A percentile compares a stretch with the other conserved stretches of the same genome.
Conservation (phyloP, 1,140 invertebrate genomes). For the Pogonus chalceus region DNA sequence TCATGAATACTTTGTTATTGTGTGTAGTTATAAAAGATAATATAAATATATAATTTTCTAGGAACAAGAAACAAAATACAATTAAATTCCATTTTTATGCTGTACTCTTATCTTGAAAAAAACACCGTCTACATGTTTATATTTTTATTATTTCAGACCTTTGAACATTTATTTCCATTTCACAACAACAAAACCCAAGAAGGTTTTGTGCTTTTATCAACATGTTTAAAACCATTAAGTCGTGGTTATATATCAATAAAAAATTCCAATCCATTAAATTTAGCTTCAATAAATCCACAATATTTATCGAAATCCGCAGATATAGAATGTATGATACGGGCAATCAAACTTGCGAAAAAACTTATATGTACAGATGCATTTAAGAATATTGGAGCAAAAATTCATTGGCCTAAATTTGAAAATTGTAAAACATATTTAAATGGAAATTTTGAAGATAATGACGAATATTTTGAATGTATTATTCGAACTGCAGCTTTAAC, state of each 20-base stretch:
- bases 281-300: slow-evolving; percentile 57
- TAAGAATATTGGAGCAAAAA: slow-evolving; percentile 44
- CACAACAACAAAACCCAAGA: slow-evolving; percentile 48
- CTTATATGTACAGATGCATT: slow-evolving; percentile 47
- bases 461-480: slow-evolving; percentile 54
- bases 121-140: too few species aligned
- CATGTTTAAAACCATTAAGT: slow-evolving; percentile 55
- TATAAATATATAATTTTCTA: too few species aligned
- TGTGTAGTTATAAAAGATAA: too few species aligned
- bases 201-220: slow-evolving; percentile 55
- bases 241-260: slow-evolving; percentile 49
- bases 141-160: slow-evolving; percentile 42
- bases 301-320: slow-evolving; percentile 54
- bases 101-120: too few species aligned
- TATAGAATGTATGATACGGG: slow-evolving; percentile 50
- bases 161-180: slow-evolving; percentile 52
- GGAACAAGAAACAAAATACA: too few species aligned
- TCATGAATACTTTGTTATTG: too few species aligned
- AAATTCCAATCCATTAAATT: slow-evolving; percentile 44
- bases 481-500: slow-evolving; percentile 51
- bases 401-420: slow-evolving; percentile 52
- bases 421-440: slow-evolving; percentile 44
- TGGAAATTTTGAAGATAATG: slow-evolving; percentile 20
- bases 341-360: slow-evolving; percentile 46
- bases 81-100: too few species aligned